Percentiles rank a stretch among this genome's conserved stretches.
These are phyloP conservation scores for Drosophila quadrilineata DNA, from an alignment of 1,140 invertebrate genomes.

Conservation along the genomic window DNA sequence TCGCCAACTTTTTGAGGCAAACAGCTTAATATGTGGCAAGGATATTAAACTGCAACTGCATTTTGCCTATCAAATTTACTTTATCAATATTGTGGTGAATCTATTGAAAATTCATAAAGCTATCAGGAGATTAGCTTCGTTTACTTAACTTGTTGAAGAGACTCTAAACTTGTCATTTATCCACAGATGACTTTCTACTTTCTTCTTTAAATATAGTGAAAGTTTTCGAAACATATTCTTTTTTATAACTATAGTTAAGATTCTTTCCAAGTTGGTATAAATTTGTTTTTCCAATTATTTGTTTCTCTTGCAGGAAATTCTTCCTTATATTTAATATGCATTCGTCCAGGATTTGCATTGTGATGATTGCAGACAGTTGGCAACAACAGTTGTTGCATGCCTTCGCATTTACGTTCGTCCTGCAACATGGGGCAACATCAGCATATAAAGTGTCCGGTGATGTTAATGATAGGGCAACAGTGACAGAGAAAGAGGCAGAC, in stretches of 20 bases:
- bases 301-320: background rate
- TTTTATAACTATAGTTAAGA: too few relatives aligned
- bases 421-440: conserved; percentile 17
- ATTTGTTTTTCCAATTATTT: too few relatives aligned
- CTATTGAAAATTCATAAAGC: background rate
- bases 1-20: background rate
- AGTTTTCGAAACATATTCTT: too few relatives aligned
- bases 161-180: too few relatives aligned
- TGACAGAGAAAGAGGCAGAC: background rate
- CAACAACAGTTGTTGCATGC: conserved; percentile 19
- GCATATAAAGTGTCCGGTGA: conserved; percentile 25
- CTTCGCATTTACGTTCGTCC: conserved; percentile 4
- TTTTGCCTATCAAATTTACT: conserved; percentile 24
- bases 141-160: too few relatives aligned
- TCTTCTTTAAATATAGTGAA: too few relatives aligned
- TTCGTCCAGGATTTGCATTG: conserved; percentile 46
- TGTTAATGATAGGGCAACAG: conserved; percentile 44
- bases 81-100: background rate
- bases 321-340: conserved; percentile 33
- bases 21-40: conserved; percentile 31
- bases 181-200: too few relatives aligned
- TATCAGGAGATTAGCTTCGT: too few relatives aligned
- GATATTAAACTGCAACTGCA: conserved; percentile 26
- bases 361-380: conserved; percentile 31
- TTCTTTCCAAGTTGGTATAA: too few relatives aligned